Evolutionary conservation across 2,888 invertebrate genomes (phyloP).

Genomic region (Deilephila porcellus): DNA sequence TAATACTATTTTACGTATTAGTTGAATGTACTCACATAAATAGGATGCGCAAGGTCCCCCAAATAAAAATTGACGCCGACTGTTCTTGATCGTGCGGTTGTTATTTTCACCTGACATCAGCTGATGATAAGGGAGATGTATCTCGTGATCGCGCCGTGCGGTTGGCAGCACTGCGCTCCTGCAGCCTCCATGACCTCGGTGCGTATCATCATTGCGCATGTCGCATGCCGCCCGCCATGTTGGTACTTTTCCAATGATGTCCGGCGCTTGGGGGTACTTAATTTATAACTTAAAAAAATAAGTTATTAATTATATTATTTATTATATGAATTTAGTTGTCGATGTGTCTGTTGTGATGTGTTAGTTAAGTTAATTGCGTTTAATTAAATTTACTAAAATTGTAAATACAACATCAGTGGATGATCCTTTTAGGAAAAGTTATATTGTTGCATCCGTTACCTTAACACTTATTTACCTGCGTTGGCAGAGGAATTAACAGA

Average conservation of each 20-base stretch:
- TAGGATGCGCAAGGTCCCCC: constrained; percentile 43
- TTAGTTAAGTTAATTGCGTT: too few species aligned
- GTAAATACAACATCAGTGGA: too few species aligned
- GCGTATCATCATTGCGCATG: constrained; percentile 54
- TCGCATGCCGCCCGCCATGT: constrained; percentile 6
- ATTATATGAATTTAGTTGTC: too few species aligned
- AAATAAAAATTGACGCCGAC: constrained; percentile 50
- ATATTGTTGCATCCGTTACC: too few species aligned
- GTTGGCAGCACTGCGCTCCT: constrained; percentile 76
- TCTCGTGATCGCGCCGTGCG: constrained; percentile 75
- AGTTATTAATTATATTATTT: neutral
- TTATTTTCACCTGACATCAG: constrained; percentile 67
- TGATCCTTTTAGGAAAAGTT: too few species aligned
- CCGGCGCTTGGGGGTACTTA: neutral
- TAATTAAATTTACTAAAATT: too few species aligned
- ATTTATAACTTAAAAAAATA: neutral
- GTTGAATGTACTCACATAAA: constrained; percentile 51
- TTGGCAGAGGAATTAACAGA: too few species aligned
- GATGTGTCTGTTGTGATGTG: too few species aligned
- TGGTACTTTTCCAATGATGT: constrained; percentile 16
- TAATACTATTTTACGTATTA: neutral
- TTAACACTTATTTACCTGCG: too few species aligned
- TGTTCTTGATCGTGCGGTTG: constrained; percentile 51
- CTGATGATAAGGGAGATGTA: constrained; percentile 81
- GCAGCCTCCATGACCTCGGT: constrained; percentile 70